Evolutionary conservation across 1,140 invertebrate genomes (phyloP), one percentile per base, ranked within the genome.

Genomic region (Drosophila melanica): DNA sequence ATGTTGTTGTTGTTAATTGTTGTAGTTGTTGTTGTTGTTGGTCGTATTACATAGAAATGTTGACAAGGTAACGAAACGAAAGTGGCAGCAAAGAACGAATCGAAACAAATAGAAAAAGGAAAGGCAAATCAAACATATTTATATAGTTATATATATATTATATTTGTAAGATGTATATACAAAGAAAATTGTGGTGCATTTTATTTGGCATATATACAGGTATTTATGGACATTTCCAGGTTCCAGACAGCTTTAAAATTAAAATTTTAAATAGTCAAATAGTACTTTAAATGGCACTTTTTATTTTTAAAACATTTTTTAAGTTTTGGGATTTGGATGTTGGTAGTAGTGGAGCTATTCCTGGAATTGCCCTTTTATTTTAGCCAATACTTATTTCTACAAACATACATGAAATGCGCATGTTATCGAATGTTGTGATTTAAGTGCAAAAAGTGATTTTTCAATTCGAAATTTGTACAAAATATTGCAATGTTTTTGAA

Each of bases 21-120:
- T 66, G 44, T 64, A 37, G 16, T 53, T 12, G 37, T 62, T 39
- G 55, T 73, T 54, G 57, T 79, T 67, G 55, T 75, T 75, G 62
- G 55, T 68, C 64, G 37, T 68, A 68, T 60, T 60, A 70, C 77
- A 81, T 73, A 79, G 44, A 64, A 79, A 77, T 69, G 75, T 77
- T 64, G 65, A 79, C 77, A 91, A 71, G 92, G 79, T 75, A 87
- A 85, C 79, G 78, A 73, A 81, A 78, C 74, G 54, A 77, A 90
- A 87, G 67, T 71, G 72, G 69, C 75, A 68, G 74, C 60, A 60
- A 68, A 75, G 45, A 73, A 68, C 48, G 78, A 82, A 84, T 82
- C 77, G 73, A 89, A 87, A 76, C 50, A 20, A 82, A 79, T 75
- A 68, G 66, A 74, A 81, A 70, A 71, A 62, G 58, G 53, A 58